A percentile compares a stretch with the other conserved stretches of the same genome.
Conservation (phyloP, 2,888 invertebrate genomes). For the Heliconius sara region DNA sequence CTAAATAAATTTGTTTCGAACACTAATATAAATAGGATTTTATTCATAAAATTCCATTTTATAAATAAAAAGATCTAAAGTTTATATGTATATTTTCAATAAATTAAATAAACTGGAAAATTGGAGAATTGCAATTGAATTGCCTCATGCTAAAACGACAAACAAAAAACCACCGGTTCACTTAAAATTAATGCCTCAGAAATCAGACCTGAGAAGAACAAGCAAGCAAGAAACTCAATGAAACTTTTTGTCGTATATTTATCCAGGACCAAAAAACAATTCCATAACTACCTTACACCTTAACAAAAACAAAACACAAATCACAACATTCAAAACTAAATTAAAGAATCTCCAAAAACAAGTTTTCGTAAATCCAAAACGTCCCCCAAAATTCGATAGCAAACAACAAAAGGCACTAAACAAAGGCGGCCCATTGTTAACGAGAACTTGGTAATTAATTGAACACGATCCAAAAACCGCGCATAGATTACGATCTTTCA, state of each 20-base stretch:
- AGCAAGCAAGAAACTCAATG: neutral
- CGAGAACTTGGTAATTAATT: conserved; percentile 50
- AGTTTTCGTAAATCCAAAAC: neutral
- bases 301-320: neutral
- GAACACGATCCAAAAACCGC: conserved; percentile 53
- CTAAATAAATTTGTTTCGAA: no score
- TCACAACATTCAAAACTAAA: neutral
- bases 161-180: no score
- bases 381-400: neutral
- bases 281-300: neutral
- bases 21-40: no score
- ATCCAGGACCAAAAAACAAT: neutral
- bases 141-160: no score
- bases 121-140: neutral
- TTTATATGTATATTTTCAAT: neutral
- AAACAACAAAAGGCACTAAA: conserved; percentile 26
- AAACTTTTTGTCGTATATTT: neutral
- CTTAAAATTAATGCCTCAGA: no score
- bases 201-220: no score
- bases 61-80: neutral
- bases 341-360: neutral
- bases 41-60: no score
- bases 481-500: conserved; percentile 54
- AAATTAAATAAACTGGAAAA: neutral
- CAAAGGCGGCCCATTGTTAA: conserved; percentile 40